Percentiles rank a stretch among this genome's conserved stretches.
Conservation (phyloP, 2,113 vertebrate species). For the Reinhardtius hippoglossoides region DNA sequence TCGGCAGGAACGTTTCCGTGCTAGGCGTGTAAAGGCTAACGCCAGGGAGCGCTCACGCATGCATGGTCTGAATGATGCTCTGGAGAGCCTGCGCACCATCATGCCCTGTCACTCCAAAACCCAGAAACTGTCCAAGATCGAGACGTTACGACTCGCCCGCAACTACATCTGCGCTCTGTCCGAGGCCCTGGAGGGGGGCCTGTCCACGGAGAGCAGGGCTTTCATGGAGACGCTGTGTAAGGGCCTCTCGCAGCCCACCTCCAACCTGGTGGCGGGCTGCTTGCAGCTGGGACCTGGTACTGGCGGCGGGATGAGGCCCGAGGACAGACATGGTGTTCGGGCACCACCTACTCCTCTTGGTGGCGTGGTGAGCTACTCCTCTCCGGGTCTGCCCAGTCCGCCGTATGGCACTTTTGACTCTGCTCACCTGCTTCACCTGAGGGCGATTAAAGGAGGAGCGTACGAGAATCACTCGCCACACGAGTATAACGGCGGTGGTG, state of each 20-base stretch:
- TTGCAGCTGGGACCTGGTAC: constrained; percentile 87
- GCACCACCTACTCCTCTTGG: constrained; percentile 34
- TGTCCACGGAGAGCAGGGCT: constrained; percentile 89
- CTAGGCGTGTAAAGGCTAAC: constrained; percentile 92
- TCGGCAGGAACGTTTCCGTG: constrained; percentile 91
- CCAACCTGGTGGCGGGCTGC: constrained; percentile 94
- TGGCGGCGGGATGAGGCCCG: constrained; percentile 81
- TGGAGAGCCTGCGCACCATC: constrained; percentile 92
- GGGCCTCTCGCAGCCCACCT: constrained; percentile 96
- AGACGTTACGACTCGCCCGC: constrained; percentile 92
- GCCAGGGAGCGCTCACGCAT: constrained; percentile 93
- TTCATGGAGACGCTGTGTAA: constrained; percentile 97
- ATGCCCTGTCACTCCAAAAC: constrained; percentile 99
- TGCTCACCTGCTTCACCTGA: constrained; percentile 90
- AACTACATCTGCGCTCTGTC: constrained; percentile 98
- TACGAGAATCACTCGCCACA: constrained; percentile 87
- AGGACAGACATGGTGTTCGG: constrained; percentile 82
- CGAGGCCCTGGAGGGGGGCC: constrained; percentile 91
- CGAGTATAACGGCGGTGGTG: constrained; percentile 75
- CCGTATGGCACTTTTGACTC: constrained; percentile 93
- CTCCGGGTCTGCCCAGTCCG: constrained; percentile 92
- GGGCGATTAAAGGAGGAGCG: constrained; percentile 88
- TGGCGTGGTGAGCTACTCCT: constrained; percentile 86
- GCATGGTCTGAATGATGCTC: constrained; percentile 95
- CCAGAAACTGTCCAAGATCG: constrained; percentile 97